These are phyloP conservation scores for Cynocephalus volans DNA, from an alignment of 2,113 vertebrate species.

Conservation along the genomic window DNA sequence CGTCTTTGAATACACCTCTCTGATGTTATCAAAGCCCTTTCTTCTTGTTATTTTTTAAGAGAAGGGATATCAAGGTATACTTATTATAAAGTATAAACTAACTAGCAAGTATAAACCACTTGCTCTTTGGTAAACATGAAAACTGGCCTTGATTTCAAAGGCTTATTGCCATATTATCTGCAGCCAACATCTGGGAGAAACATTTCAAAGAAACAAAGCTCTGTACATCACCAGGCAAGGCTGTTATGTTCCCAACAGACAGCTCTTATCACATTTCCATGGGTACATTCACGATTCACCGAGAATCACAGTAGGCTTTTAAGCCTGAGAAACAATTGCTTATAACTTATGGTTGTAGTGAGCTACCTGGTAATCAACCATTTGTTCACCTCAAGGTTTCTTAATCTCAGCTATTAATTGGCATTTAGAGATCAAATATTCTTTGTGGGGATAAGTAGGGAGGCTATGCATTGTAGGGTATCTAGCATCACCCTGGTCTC, in stretches of 20 bases:
- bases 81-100: not conserved
- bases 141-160: conserved; percentile 55
- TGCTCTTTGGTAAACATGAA: conserved; percentile 25
- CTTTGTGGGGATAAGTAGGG: not conserved
- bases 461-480: fast-evolving
- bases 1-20: not conserved
- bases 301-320: not conserved
- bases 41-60: not conserved
- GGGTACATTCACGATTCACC: fast-evolving
- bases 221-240: not conserved
- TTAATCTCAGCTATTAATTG: fast-evolving
- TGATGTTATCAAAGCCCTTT: not conserved
- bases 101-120: not conserved
- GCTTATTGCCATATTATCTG: not conserved
- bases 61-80: not conserved
- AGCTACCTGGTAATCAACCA: fast-evolving
- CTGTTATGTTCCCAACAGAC: not conserved
- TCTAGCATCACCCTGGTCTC: too few relatives aligned
- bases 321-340: not conserved
- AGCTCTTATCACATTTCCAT: fast-evolving
- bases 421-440: not conserved
- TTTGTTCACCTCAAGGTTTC: not conserved
- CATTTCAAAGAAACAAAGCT: not conserved
- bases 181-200: conserved; percentile 35
- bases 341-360: fast-evolving